Conservation (phyloP, 2,113 vertebrate species). For the Odontesthes bonariensis region DNA sequence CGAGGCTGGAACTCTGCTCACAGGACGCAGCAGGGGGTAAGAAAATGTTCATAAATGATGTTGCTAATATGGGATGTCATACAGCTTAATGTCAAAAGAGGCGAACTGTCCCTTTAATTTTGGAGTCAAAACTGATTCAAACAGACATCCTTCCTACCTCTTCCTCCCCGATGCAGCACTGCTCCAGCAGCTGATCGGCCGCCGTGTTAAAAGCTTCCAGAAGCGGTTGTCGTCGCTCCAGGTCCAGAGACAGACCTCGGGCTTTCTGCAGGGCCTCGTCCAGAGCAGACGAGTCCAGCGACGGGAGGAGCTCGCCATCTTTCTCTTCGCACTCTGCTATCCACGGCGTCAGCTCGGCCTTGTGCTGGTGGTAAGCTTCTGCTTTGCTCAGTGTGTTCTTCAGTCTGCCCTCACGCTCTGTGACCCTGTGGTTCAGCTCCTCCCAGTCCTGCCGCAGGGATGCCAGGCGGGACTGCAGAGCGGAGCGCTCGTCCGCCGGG, state of each 20-base stretch:
- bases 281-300: conserved; percentile 86
- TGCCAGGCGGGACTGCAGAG: conserved; percentile 87
- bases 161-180: conserved; percentile 90
- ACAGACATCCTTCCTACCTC: conserved; percentile 68
- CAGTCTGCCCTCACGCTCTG: conserved; percentile 84
- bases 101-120: too few relatives aligned
- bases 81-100: too few relatives aligned
- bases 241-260: conserved; percentile 87
- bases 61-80: too few relatives aligned
- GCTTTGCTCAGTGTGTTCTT: conserved; percentile 90
- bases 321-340: conserved; percentile 87
- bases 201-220: conserved; percentile 91
- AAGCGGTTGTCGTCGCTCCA: conserved; percentile 90
- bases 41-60: too few relatives aligned
- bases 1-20: too few relatives aligned
- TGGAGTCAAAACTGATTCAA: too few relatives aligned
- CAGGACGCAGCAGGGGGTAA: too few relatives aligned
- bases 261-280: conserved; percentile 89
- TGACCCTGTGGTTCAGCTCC: conserved; percentile 84
- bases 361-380: conserved; percentile 89
- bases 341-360: conserved; percentile 89
- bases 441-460: conserved; percentile 92
- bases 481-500: conserved; percentile 87
- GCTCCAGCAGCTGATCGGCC: conserved; percentile 92
- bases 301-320: conserved; percentile 84